Base-by-base conservation (phyloP, 2,113 vertebrate species). In the Centrocercus urophasianus region DNA sequence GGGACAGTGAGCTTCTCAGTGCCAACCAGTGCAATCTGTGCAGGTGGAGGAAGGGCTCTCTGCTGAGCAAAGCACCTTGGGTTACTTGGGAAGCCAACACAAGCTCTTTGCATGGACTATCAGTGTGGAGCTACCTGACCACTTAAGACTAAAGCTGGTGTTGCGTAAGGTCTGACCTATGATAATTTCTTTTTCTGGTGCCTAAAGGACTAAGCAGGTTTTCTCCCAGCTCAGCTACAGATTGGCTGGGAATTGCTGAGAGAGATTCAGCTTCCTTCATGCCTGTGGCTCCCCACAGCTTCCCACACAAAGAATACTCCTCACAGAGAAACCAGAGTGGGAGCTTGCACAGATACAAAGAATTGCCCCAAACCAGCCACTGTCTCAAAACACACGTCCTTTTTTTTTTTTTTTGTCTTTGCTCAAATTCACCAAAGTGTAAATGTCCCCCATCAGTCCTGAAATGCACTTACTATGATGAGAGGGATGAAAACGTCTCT, bases 401-500 rank as follows among this genome's bases (percentile, higher is more conserved):
- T 45, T 86, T 74, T 60, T 71, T 24, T 22, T 45, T 86, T 74
- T 22, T 45, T 86, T 74, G 24, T 47, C 50, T 86, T 67, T 73
- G 30, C 36, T 83, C 60, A 70, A 85, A 89, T 88, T 76, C 34
- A 85, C 54, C 60, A 52, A 67, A 84, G 72, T 56, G 3, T 38
- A 34, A 64, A 66, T 50, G 88, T 88, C 20, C 42, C 42, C 22
- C 65, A 7, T 45, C 65, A 48, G 32, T 34, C 86, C 92, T 77
- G 86, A 88, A 77, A 83, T 83, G 80, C 61, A 74, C 79, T 90
- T 81, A 15, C 6, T 43, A 30, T 13, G 69, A 74, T 56, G 32
- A 50, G 40, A 80, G 89, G 34, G 42, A 90, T 91, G 93, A 93
- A 95, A 93, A 74, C 54, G 59, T 24, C 59, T 70, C 74, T 89